Conservation (phyloP, 2,797 vertebrate species). For the Hafferia zeledoni region DNA sequence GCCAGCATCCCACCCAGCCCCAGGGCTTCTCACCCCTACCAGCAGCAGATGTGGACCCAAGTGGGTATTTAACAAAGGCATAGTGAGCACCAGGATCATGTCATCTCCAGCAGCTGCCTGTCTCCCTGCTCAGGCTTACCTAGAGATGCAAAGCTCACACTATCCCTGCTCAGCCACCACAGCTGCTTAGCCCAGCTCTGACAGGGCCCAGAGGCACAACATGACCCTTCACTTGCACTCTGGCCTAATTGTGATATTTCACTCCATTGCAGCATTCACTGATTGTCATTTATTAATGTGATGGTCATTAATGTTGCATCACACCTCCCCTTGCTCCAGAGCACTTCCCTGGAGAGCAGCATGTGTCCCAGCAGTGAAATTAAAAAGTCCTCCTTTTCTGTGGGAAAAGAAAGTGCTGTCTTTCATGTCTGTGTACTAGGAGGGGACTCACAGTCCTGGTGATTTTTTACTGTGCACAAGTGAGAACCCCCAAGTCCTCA, state of each 20-base stretch:
- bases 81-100: accelerated
- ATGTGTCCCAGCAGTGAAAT: background rate
- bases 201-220: background rate
- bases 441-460: background rate
- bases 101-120: background rate
- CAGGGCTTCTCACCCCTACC: background rate
- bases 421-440: slow-evolving; percentile 19
- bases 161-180: background rate
- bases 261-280: background rate
- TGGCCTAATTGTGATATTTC: background rate
- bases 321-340: background rate
- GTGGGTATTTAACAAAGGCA: background rate
- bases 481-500: background rate
- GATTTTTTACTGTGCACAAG: slow-evolving; percentile 17
- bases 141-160: background rate
- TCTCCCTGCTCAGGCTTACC: accelerated
- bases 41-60: background rate
- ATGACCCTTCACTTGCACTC: background rate
- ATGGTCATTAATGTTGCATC: background rate
- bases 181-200: background rate
- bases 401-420: slow-evolving; percentile 39
- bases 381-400: slow-evolving; percentile 17
- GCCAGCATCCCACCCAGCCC: background rate
- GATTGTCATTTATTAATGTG: background rate
- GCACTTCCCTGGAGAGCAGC: background rate